Base-by-base conservation (phyloP, 2,797 vertebrate species). In the Eutrigla gurnardus region DNA sequence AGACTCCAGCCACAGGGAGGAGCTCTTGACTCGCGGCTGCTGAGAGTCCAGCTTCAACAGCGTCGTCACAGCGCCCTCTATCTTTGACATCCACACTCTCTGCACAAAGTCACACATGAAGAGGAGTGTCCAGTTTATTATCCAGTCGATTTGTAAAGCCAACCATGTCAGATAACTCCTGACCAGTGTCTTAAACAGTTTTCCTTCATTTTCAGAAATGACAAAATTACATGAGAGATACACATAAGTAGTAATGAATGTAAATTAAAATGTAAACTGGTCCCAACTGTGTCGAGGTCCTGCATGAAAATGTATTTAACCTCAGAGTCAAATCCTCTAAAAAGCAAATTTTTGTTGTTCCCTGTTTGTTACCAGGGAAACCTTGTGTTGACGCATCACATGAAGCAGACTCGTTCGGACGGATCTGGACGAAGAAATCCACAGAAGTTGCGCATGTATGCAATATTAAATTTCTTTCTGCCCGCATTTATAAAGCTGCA, bases 51-150 rank as follows among this genome's bases (percentile, higher is more conserved):
- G 90, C 87, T 93, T 95, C 89, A 94, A 87, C 88, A 94, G 81
- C 3, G 88, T 89, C 12, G 95, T 80, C 61, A 94, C 89, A 47
- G 96, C 96, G 4, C 55, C 91, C 92, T 96, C 94, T 80, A 97
- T 94, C 91, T 96, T 95, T 39, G 94, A 93, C 83, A 97, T 94
- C 96, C 97, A 97, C 33, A 72, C 90, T 94, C 93, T 97, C 97
- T 99, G 94, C 36, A 91, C 91, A 61, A 85, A 62, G 33, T 10
- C 25, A 77, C 12, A 78, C 25, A 53, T 0, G 12, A 39, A 7
- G 6, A 75, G 12, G 58, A 65, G 42, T 15, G 6, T 40, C 17
- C 64, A 1, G 7, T 53, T 70, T 6, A 42, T 2, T 9, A 15
- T 49, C 25, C 11, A n/a, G 18, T 5, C 17, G 36, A 57, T 11